Base-by-base conservation (phyloP, 2,888 invertebrate species). In the Drosophila greeni region DNA sequence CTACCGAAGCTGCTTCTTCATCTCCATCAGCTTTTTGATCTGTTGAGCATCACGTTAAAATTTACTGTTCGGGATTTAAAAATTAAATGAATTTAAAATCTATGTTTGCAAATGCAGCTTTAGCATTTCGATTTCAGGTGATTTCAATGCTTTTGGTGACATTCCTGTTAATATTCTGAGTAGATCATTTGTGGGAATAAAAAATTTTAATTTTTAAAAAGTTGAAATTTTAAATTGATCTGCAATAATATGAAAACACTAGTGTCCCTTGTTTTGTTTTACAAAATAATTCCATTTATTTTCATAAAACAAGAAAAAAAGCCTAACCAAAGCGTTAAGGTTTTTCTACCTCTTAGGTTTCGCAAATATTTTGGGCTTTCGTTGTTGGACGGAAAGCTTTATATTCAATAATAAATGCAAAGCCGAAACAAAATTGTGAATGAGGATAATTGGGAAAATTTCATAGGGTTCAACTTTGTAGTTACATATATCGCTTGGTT, bases 321-420 rank as follows among this genome's bases (percentile, higher is more conserved):
- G 12, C 11, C 49, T 34, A 24, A 33, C 11, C 20, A 49, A 11
- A 2, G 2, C 11, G 14, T 11, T 1, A 37, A 18, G 2, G 9
- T 5, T 16, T 12, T 3, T 11, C 12, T 12, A 34, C 5, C 11
- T 18, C 12, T 14, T 20, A 11, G 8, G 8, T 47, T 18, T 3
- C n/a, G 40, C 33, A 26, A 7, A 18, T 34, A 26, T 6, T 59
- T 45, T 24, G n/a, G 33, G 81, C 81, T 76, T 78, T 56, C 76
- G 31, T 39, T 56, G 3, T 51, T 54, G 72, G 69, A 74, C 68
- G 73, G 75, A 72, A 65, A 75, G 62, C 73, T 47, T 36, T 43
- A 29, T 14, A 16, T 12, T 34, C 9, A 47, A 23, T 66, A 73
- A 76, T 73, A 75, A 79, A 72, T 71, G 64, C 52, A 36, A 48